Conservation (phyloP, 2,797 vertebrate species). For the Sebastes itinus region DNA sequence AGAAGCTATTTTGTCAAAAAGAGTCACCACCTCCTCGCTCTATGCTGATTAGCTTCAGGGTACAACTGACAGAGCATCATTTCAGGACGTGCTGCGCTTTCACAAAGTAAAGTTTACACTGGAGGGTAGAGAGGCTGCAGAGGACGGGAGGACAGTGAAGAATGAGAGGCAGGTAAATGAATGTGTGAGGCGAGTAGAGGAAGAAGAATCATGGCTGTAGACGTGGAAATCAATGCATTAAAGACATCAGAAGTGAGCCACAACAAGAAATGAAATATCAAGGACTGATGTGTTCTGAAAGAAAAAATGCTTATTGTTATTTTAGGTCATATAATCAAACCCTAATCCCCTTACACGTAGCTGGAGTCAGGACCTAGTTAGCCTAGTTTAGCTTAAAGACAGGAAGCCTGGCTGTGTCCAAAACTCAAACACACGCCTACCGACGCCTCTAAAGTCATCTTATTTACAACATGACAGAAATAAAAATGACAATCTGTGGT, state of each 20-base stretch:
- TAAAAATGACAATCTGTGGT: no score
- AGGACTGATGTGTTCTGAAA: no score
- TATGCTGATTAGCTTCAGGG: conserved; percentile 37
- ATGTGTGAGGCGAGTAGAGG: neutral
- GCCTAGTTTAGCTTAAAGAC: neutral
- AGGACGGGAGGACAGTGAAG: neutral
- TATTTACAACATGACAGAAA: neutral
- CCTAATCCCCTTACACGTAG: neutral
- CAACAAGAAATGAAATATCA: neutral
- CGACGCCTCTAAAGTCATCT: neutral
- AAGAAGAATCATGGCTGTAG: no score
- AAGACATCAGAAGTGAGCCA: neutral
- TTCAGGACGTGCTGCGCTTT: conserved; percentile 23
- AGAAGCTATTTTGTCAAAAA: conserved; percentile 22
- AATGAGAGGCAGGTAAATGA: neutral
- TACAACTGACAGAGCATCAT: conserved; percentile 31
- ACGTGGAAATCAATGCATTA: neutral
- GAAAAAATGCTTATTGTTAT: neutral
- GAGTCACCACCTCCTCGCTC: conserved; percentile 3
- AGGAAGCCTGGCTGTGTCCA: neutral
- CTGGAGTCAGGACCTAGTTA: neutral
- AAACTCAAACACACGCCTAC: neutral
- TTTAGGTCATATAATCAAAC: neutral
- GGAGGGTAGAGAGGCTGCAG: conserved; percentile 12
- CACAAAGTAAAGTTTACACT: conserved; percentile 20